phyloP scores from a whole-genome alignment of 2,888 invertebrate genomes.

The Resseliella maxima region DNA sequence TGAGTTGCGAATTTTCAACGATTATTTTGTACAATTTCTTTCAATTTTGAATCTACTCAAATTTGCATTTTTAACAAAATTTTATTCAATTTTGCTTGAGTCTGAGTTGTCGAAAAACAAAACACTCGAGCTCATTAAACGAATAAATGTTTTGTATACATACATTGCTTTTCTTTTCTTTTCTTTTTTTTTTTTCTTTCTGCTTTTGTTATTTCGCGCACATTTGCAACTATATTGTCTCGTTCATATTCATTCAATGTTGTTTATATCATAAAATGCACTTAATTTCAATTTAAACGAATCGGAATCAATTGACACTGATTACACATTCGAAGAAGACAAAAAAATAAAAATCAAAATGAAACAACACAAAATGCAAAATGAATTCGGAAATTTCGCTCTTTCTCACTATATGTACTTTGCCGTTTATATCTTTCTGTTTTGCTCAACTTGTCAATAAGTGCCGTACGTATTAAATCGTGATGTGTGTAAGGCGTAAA shows the following conservation, averaged over 20 bases:
- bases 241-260: not conserved
- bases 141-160: no score
- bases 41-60: no score
- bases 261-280: not conserved
- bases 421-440: not conserved
- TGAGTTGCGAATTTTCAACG: no score
- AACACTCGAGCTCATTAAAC: no score
- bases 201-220: not conserved
- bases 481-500: not conserved
- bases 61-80: no score
- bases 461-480: not conserved
- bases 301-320: not conserved
- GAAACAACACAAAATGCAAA: no score
- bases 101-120: no score
- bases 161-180: no score
- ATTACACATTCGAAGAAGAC: not conserved
- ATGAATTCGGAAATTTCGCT: not conserved
- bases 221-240: not conserved
- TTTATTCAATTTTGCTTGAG: no score
- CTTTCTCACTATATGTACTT: not conserved
- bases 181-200: not conserved
- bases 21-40: no score
- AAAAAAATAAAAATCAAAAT: not conserved
- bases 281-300: not conserved
- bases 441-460: slow-evolving; percentile 4